Conservation (phyloP, 1,140 invertebrate species). For the Antheraea pernyi region DNA sequence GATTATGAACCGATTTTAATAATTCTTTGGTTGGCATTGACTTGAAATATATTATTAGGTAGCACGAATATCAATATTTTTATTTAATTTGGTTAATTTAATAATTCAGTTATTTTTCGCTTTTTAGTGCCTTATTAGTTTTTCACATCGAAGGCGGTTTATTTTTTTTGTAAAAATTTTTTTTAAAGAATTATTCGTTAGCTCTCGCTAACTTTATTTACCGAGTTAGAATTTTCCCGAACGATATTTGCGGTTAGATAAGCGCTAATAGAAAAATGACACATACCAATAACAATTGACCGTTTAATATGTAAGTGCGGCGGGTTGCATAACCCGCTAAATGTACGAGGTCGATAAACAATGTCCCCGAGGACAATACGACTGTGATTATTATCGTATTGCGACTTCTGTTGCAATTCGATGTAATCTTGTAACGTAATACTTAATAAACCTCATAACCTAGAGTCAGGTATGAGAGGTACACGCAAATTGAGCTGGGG, state of each 20-base stretch:
- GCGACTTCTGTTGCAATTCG: constrained; percentile 19
- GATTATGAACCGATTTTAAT: too few relatives aligned
- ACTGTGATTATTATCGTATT: constrained; percentile 14
- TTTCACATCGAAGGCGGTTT: too few relatives aligned
- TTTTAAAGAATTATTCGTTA: too few relatives aligned
- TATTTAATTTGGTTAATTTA: too few relatives aligned
- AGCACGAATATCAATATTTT: too few relatives aligned
- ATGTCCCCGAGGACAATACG: constrained; percentile 21
- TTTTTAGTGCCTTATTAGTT: too few relatives aligned
- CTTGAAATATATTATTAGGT: too few relatives aligned
- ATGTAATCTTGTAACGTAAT: constrained; percentile 18
- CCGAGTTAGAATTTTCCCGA: background rate
- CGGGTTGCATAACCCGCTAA: constrained; percentile 37
- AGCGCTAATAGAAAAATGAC: constrained; percentile 27
- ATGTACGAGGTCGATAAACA: constrained; percentile 27
- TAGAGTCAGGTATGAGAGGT: background rate
- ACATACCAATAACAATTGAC: constrained; percentile 27
- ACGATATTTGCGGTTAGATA: constrained; percentile 17
- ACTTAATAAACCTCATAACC: background rate
- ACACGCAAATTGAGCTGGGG: background rate
- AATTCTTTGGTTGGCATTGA: too few relatives aligned
- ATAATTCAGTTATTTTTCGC: too few relatives aligned
- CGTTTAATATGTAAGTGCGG: constrained; percentile 11
- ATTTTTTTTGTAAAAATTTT: too few relatives aligned
- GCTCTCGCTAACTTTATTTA: background rate